A percentile compares a stretch with the other conserved stretches of the same genome.
Conservation (phyloP, 2,797 vertebrate species). For the Pelochelys cantorii region DNA sequence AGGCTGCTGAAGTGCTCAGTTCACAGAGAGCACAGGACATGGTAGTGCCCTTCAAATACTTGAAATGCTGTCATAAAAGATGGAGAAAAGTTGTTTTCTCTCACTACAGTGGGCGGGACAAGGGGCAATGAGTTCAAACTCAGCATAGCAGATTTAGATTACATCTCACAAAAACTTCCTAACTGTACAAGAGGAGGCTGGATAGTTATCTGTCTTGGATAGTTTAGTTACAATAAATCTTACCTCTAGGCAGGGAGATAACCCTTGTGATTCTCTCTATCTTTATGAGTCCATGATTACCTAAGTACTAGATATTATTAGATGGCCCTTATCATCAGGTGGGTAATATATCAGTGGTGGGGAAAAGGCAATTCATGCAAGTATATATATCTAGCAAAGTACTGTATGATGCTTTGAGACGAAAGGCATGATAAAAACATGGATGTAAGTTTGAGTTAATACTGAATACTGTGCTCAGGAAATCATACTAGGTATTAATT, state of each 20-base stretch:
- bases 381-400: background rate
- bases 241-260: background rate
- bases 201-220: background rate
- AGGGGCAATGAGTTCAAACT: background rate
- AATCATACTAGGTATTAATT: background rate
- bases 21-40: too few relatives aligned
- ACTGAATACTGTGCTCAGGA: background rate
- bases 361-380: background rate
- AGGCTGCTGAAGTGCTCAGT: too few relatives aligned
- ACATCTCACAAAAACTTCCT: background rate
- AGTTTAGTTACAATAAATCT: background rate
- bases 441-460: conserved; percentile 11
- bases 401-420: background rate
- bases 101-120: background rate
- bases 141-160: background rate
- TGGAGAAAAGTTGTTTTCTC: background rate
- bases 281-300: background rate
- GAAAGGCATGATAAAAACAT: background rate
- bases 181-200: background rate
- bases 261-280: background rate
- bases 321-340: background rate
- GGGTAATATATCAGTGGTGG: background rate
- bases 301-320: background rate
- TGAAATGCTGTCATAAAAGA: background rate
- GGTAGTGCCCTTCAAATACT: too few relatives aligned